Base-by-base conservation (phyloP, 2,797 vertebrate species). In the Sebastes itinus region DNA sequence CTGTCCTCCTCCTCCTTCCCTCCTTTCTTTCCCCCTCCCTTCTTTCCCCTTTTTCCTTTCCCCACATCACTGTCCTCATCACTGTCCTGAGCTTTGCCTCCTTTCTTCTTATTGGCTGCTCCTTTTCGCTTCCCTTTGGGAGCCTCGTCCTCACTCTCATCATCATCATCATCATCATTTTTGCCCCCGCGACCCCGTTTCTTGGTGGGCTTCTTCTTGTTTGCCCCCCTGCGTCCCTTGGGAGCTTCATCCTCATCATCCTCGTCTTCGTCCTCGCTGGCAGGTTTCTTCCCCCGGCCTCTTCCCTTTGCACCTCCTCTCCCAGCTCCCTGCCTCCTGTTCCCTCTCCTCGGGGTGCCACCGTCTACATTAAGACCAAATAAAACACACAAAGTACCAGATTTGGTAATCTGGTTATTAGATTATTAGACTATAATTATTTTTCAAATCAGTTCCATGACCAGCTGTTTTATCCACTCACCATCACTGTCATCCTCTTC, bases 401-500 rank as follows among this genome's bases (percentile, higher is more conserved):
- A n/a, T 72, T 52, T 69, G 6, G 16, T 27, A 2, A 67, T 71
- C 13, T 25, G 4, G 33, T 42, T 3, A 55, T 56, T 63, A 60
- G 14, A 71, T 59, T 7, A 33, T 69, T 7, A 30, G 14, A 70
- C 2, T n/a, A 10, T 16, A 11, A 56, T 46, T 6, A 1, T 11
- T 46, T 28, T 71, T 33, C 8, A 18, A 35, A 61, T 46, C 20
- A 23, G 3, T 62, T 18, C 1, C 2, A 27, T 63, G 9, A 67
- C 56, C 13, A 23, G 5, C 4, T 38, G 46, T 28, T 80, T 72
- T n/a, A 63, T 86, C 14, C 22, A 89, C 95, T 95, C 91, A 98
- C 97, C 97, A 77, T 97, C 96, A 66, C 91, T 96, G 52, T 96
- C 96, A 76, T 96, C 49, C 2, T 52, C 94, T 38, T 83, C 95